Evolutionary conservation across 2,797 vertebrate genomes (phyloP), one percentile per base, ranked within the genome.

Genomic region (Xiphorhynchus erythropygius): DNA sequence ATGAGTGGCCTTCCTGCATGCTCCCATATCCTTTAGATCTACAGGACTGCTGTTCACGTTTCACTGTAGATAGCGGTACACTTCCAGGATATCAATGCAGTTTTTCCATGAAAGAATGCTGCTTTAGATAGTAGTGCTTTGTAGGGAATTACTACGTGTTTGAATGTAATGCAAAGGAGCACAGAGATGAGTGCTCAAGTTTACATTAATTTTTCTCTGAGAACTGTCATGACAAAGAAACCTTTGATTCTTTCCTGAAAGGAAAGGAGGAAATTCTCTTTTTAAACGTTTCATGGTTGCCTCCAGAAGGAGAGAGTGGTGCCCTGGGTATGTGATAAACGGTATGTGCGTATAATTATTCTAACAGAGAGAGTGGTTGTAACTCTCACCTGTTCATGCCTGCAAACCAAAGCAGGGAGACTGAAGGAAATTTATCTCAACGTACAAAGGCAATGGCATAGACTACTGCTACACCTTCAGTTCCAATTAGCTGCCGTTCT

Each of bases 11-110:
- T 69, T 82, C 64, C n/a, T 79, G 46, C n/a, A 18, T 47, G 18
- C 28, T 76, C 60, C 55, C 28, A 6, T 53, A 17, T 49, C 9
- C 33, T 77, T 77, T 49, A 46, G 42, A n/a, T 42, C 23, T 41
- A 32, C 18, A 53, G 50, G 23, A 32, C 32, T 57, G 64, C 35
- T 60, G 2, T n/a, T 69, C 21, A 11, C 2, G 0, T 41, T 41
- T 56, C 13, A 15, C 53, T 6, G 13, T 9, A 47, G 42, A 19
- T 9, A 78, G 13, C 5, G 17, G 10, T 42, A 22, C 19, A 3
- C 28, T 53, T 18, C 2, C 2, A 56, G 7, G 25, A 11, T 69
- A 21, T 22, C 14, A 18, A 0, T 52, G 18, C 35, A 22, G 8
- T 5, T 67, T 82, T 64, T 74, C 30, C 44, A n/a, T 19, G 24